Evolutionary conservation across 1,140 invertebrate genomes (phyloP), one percentile per base, ranked within the genome.

Genomic region (Tetramorium alpestre): DNA sequence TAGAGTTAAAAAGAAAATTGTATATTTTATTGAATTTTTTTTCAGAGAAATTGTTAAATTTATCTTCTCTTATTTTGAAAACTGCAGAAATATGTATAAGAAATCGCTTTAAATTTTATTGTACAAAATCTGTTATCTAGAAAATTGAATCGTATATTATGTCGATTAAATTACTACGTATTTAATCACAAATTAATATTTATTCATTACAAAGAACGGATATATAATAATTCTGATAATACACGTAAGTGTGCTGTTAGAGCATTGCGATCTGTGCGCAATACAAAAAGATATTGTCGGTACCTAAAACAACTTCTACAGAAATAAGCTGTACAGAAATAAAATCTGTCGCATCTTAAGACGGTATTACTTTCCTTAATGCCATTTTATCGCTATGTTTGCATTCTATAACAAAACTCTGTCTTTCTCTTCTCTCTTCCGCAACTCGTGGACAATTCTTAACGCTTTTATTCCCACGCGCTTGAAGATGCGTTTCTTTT

Each of bases 391-490:
- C 80, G 25, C 25, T 10, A 41, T 16, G 22, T 60, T 64, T 73
- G 54, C n/a, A 60, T 73, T 47, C 28, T 62, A 11, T 22, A 28
- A 10, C 65, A 6, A 84, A 84, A 73, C 13, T 49, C 28, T 28
- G 11, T 60, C n/a, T 38, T 56, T 13, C 33, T 8, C 13, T 33
- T 33, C 16, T n/a, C 38, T 13, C 25, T 72, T 22, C 49, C 10
- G 38, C 70, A 72, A 28, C 25, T 41, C 11, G 41, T 54, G 28
- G 18, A 60, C 80, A 47, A 84, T 73, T 84, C 80, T 84, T 73
- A 65, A 44, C 80, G 56, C 49, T 69, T 81, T 81, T 41, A 70
- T 58, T 81, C 22, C 25, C 38, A 41, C 41, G 60, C 62, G 60
- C 47, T 38, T 70, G 75, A 58, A 56, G 18, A 81, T 33, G 38